These are phyloP conservation scores for Kryptolebias marmoratus DNA, from an alignment of 2,113 vertebrate species.

Conservation along the genomic window DNA sequence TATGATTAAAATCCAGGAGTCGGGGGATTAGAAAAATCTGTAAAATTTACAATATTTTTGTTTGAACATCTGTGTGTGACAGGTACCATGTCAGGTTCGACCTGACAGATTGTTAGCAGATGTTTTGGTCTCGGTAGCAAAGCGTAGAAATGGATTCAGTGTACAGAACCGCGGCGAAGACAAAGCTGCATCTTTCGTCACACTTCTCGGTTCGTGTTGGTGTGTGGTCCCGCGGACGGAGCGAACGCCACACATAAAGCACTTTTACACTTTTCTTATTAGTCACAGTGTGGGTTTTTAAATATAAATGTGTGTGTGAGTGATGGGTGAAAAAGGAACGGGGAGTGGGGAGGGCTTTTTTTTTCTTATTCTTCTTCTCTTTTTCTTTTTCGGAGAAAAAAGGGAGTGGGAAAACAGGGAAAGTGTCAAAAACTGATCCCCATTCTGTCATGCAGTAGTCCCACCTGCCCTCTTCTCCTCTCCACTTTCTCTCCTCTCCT, in stretches of 20 bases:
- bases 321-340: conserved; percentile 25
- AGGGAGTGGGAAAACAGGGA: conserved; percentile 45
- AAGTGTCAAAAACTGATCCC: conserved; percentile 75
- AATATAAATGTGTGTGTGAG: conserved; percentile 17
- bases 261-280: conserved; percentile 73
- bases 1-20: too few species aligned
- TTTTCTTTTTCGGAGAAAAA: conserved; percentile 29
- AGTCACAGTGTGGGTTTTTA: conserved; percentile 63
- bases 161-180: conserved; percentile 43
- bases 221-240: conserved; percentile 65
- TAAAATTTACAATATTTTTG: background rate
- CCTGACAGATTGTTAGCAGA: conserved; percentile 66
- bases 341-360: conserved; percentile 21
- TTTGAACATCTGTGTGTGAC: conserved; percentile 26
- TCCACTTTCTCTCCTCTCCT: conserved; percentile 31
- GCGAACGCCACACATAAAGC: conserved; percentile 62
- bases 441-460: conserved; percentile 73
- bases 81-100: conserved; percentile 50
- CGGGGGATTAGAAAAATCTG: background rate
- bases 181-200: conserved; percentile 68
- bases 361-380: background rate
- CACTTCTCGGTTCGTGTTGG: conserved; percentile 30
- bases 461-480: conserved; percentile 66
- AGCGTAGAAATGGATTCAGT: conserved; percentile 63
- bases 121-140: conserved; percentile 52